Base-by-base conservation (phyloP, 2,797 vertebrate genomes). In the Phalloptychus januarius region DNA sequence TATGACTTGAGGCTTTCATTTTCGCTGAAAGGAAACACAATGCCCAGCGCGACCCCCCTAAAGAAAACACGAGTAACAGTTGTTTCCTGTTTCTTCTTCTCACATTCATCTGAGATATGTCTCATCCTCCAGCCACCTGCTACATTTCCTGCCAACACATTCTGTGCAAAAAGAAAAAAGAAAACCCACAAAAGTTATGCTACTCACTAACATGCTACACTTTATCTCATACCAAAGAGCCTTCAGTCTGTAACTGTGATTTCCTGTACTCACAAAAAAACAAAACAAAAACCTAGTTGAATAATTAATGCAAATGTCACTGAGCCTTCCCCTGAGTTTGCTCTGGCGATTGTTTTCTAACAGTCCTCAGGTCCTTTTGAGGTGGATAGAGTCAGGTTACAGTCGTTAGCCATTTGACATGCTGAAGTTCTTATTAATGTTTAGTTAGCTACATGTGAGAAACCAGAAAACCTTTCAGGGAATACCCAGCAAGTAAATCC, bases 281-380 rank as follows among this genome's bases (percentile, higher is more conserved):
- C 7, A 42, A 42, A 8, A 10, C 2, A 67, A 78, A 18, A 56
- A 23, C 36, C 2, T 36, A 70, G 80, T 52, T 74, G 50, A 73
- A 16, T 56, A 25, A 85, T 16, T 65, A 50, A 74, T 38, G 38
- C 31, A 80, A 80, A 77, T 74, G 50, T 79, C 61, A 40, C 23
- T 63, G 70, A 86, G 76, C 74, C 58, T 74, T 88, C 86, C 89
- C 87, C 90, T 92, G 90, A 91, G 89, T 88, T 85, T 87, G 75
- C 69, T 86, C 81, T 83, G 79, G 42, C 1, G 1, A 76, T 87
- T 87, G 74, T 85, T 89, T 79, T 83, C 71, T 88, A 92, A 92
- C 91, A 92, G 89, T 92, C 87, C 82, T 90, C 61, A 40, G 84
- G 82, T 91, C 82, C 83, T 77, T 86, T 90, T 85, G 52, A 86